phyloP scores from a whole-genome alignment of 2,113 vertebrate species.

The Hippocampus abdominalis region DNA sequence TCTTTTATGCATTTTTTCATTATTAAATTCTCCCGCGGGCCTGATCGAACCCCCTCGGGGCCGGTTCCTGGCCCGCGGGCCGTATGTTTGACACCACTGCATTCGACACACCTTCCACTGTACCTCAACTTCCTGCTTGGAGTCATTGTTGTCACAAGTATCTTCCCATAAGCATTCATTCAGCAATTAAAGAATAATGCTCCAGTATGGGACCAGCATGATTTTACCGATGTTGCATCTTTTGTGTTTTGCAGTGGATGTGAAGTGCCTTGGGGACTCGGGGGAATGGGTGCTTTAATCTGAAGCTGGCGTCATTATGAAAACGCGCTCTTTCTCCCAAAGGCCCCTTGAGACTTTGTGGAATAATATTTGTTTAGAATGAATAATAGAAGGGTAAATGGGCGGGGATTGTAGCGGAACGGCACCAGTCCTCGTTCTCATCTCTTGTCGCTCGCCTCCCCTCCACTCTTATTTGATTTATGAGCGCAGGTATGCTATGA shows the following conservation, averaged over 20 bases:
- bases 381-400: conserved; percentile 65
- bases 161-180: conserved; percentile 37
- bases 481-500: conserved; percentile 57
- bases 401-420: conserved; percentile 41
- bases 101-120: background rate
- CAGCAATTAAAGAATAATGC: conserved; percentile 15
- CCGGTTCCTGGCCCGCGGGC: too few relatives aligned
- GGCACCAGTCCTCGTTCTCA: conserved; percentile 41
- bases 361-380: conserved; percentile 69
- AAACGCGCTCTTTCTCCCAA: conserved; percentile 50
- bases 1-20: too few relatives aligned
- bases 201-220: conserved; percentile 5
- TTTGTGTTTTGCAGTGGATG: conserved; percentile 31
- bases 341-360: conserved; percentile 53
- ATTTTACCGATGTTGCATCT: conserved; percentile 40
- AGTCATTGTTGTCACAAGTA: conserved; percentile 24
- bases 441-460: conserved; percentile 32
- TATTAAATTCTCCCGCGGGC: too few relatives aligned
- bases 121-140: background rate
- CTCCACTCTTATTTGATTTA: conserved; percentile 58
- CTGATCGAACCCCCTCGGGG: too few relatives aligned
- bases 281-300: conserved; percentile 54
- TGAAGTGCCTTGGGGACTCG: conserved; percentile 38
- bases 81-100: too few relatives aligned
- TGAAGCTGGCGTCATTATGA: conserved; percentile 56